Evolutionary conservation across 2,797 vertebrate genomes (phyloP), one percentile per base, ranked within the genome.

Genomic region (Orestias chungarensis): DNA sequence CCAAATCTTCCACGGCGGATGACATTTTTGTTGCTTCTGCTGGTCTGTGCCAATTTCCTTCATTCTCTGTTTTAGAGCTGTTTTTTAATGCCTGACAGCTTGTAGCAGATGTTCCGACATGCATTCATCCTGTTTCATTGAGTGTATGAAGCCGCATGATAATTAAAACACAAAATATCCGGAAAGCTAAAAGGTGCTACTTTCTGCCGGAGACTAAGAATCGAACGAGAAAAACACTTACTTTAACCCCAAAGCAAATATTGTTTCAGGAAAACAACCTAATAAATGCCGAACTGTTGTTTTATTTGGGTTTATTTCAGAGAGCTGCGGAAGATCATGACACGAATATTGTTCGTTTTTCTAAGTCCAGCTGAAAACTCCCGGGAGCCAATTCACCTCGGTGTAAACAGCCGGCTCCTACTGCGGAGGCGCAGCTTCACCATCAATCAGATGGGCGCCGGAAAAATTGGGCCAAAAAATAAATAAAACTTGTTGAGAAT

Each of bases 41-140:
- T 71, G 78, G 84, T 84, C 84, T 35, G 50, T 87, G 91, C 87
- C 91, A 91, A 73, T 91, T 89, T 79, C 81, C 85, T 88, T 91
- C 81, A 81, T 82, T 74, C 78, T 71, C 80, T 67, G 66, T 86
- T 62, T 42, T 90, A 76, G 86, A 84, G 80, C 64, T 71, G 69
- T 73, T 71, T 81, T 72, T 68, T 71, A 17, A 79, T 64, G 75
- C 77, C 23, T 80, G 83, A 91, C 86, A 87, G 87, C 79, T 83
- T 35, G 73, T 74, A 84, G 80, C 86, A 84, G 87, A 88, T 90
- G 82, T 83, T 86, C 75, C 86, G 83, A 86, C 88, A 86, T 66
- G 73, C 78, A 82, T 84, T 86, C 82, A 86, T 86, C 88, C 78
- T 74, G 73, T 68, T 74, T 73, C 75, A 40, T 62, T 42, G 1